Base-by-base conservation (phyloP, 2,888 invertebrate species). In the Hanleya hanleyi region DNA sequence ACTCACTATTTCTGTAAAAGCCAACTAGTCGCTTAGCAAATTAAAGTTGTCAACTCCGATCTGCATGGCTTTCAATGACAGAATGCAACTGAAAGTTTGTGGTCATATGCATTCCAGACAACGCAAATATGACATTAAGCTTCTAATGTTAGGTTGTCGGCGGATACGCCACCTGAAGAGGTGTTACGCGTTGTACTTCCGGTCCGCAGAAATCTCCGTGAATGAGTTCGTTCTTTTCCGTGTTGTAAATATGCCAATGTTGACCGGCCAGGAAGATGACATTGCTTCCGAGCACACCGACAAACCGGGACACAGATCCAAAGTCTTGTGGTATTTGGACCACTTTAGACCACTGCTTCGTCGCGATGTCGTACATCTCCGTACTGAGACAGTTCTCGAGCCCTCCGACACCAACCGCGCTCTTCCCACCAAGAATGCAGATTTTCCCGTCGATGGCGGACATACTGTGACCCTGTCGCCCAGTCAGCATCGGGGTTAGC, bases 291-390 rank as follows among this genome's bases (percentile, higher is more conserved):
- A 80, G 47, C 5, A 84, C 35, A 51, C 78, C 80, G 36, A 83
- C 77, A 67, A 81, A 78, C n/a, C 81, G 77, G 70, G 83, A 83
- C n/a, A 89, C 66, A 50, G 85, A 86, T 15, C 87, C 87, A 71
- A 83, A 82, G 5, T 74, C 74, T 9, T 82, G 78, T 0, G 87
- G 86, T 0, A 85, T 83, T 7, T 83, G 70, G 5, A 76, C 70
- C n/a, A 90, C 74, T 64, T 82, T 81, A n/a, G 86, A 84, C 90
- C 90, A 90, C 77, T 89, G 89, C 51, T 85, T 82, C 0, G 87
- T 85, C 74, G 86, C 87, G 15, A 87, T 70, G 76, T 89, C 88
- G 71, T 83, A 89, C 32, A 85, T 75, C 72, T 90, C 90, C 75
- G 83, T 85, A n/a, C 74, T 75, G 47, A 78, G 64, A 71, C 87